phyloP scores from a whole-genome alignment of 1,140 invertebrate species.

The Camponotus vicinus region DNA sequence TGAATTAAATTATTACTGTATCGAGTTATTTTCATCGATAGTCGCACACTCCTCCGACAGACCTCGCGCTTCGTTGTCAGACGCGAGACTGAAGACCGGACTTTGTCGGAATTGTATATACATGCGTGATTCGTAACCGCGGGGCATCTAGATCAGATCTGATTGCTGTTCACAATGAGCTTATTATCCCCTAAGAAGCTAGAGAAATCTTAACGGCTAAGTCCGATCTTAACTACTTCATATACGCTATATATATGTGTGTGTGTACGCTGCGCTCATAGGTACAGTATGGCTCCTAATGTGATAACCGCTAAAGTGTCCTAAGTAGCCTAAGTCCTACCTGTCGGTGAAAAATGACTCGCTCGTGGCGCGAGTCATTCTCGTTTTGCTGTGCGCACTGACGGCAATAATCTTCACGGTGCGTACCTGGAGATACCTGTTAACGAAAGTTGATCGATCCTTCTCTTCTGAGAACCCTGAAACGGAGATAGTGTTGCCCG shows the following conservation, averaged over 20 bases:
- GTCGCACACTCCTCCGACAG: slow-evolving; percentile 37
- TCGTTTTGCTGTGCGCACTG: slow-evolving; percentile 17
- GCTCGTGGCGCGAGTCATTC: neutral
- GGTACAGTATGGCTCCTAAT: slow-evolving; percentile 58
- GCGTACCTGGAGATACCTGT: slow-evolving; percentile 6
- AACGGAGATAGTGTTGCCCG: slow-evolving; percentile 56
- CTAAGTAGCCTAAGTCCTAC: slow-evolving; percentile 62
- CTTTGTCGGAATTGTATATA: slow-evolving; percentile 12
- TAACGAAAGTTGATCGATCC: slow-evolving; percentile 62
- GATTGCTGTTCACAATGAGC: slow-evolving; percentile 85
- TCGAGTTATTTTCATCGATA: neutral
- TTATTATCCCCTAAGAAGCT: slow-evolving; percentile 78
- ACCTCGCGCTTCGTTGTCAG: neutral
- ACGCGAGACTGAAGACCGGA: slow-evolving; percentile 27
- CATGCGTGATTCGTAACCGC: slow-evolving; percentile 70
- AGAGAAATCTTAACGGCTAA: slow-evolving; percentile 63
- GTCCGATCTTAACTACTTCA: slow-evolving; percentile 51
- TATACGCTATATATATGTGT: slow-evolving; percentile 50
- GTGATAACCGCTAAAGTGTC: slow-evolving; percentile 49
- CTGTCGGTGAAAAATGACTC: slow-evolving; percentile 29
- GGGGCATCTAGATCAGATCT: slow-evolving; percentile 71
- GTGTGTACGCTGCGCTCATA: slow-evolving; percentile 52
- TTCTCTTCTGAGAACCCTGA: slow-evolving; percentile 65
- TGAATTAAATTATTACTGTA: neutral
- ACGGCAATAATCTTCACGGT: slow-evolving; percentile 32